A percentile compares a stretch with the other conserved stretches of the same genome.
These are phyloP conservation scores for Cerastis rubricosa DNA, from an alignment of 2,888 invertebrate species.

Conservation along the genomic window DNA sequence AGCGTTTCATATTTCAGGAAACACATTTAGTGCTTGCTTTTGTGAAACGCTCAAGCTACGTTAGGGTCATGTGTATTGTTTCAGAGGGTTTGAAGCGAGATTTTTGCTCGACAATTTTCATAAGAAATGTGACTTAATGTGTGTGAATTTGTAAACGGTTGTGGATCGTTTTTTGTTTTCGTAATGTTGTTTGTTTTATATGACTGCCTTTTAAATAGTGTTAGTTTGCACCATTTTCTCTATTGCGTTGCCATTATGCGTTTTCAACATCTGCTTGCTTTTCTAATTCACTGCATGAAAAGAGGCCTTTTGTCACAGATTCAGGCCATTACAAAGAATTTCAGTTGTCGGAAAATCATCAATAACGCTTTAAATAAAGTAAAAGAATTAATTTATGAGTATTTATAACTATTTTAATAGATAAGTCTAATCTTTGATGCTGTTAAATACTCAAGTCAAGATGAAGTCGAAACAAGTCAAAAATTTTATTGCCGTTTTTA, in stretches of 20 bases:
- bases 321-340: no score
- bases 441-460: background rate
- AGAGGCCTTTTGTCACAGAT: background rate
- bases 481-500: no score
- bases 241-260: background rate
- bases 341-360: background rate
- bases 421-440: background rate
- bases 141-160: background rate
- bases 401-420: background rate
- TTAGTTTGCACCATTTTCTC: background rate
- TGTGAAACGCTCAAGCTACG: conserved; percentile 42
- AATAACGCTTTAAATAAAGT: background rate
- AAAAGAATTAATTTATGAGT: background rate
- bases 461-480: background rate
- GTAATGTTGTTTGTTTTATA: background rate
- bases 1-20: conserved; percentile 73
- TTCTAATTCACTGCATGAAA: background rate
- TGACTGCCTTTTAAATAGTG: background rate
- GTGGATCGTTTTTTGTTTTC: background rate
- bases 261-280: background rate
- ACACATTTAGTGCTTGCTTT: conserved; percentile 69
- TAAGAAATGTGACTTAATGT: conserved; percentile 17
- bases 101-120: conserved; percentile 26
- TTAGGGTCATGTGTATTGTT: conserved; percentile 51
- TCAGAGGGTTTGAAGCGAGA: conserved; percentile 23